Percentiles rank a stretch among this genome's conserved stretches.
Evolutionary conservation across 1,140 invertebrate genomes (phyloP).

Genomic region (Conus betulinus): DNA sequence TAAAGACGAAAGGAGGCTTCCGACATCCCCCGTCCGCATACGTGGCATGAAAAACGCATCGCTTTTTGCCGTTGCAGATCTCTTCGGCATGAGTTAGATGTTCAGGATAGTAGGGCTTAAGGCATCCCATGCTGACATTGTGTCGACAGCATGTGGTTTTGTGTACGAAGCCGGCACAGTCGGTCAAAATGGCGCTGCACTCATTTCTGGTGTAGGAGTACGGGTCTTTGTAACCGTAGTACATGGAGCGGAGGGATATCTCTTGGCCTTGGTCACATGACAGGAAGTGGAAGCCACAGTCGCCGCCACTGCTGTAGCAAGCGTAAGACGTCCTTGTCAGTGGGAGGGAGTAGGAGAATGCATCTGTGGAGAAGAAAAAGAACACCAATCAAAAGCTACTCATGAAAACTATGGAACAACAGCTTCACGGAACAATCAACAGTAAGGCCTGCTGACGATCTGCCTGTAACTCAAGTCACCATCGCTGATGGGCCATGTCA

Average conservation of each 20-base stretch:
- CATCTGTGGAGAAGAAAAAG: too few species aligned
- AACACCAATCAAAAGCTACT: too few species aligned
- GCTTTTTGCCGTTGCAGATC: not conserved
- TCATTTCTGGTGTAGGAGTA: not conserved
- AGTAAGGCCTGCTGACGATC: too few species aligned
- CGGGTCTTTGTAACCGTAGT: constrained; percentile 19
- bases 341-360: too few species aligned
- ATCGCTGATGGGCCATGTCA: too few species aligned
- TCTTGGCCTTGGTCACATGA: constrained; percentile 11
- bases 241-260: not conserved
- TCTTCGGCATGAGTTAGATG: not conserved
- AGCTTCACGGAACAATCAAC: too few species aligned
- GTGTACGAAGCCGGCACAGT: constrained; percentile 2
- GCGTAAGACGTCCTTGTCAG: constrained; percentile 1
- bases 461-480: too few species aligned
- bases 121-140: not conserved
- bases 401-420: too few species aligned
- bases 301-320: constrained; percentile 21
- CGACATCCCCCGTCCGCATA: not conserved
- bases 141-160: not conserved
- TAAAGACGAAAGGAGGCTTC: not conserved
- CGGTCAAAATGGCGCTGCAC: not conserved
- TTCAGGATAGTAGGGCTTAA: not conserved
- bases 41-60: constrained; percentile 14
- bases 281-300: constrained; percentile 31